These are phyloP conservation scores for Aleiodes testaceus DNA, from an alignment of 2,888 invertebrate genomes.

Conservation along the genomic window DNA sequence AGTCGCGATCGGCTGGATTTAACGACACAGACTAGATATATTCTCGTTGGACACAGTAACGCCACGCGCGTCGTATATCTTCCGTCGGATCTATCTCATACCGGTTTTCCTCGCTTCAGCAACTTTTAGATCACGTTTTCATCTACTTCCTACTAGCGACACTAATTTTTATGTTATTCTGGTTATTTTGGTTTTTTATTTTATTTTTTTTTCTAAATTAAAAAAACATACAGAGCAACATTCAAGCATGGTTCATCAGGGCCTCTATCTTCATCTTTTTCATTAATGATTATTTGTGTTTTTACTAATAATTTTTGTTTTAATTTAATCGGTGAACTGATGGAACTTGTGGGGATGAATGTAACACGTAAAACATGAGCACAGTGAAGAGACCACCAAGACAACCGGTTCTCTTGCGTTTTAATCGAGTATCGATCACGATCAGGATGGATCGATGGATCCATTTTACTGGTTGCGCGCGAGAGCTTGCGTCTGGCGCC, in stretches of 20 bases:
- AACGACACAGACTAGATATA: constrained; percentile 55
- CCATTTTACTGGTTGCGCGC: constrained; percentile 39
- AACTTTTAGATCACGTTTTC: background rate
- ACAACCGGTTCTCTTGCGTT: constrained; percentile 47
- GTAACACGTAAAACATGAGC: constrained; percentile 31
- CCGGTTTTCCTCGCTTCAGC: constrained; percentile 48
- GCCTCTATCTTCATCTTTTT: constrained; percentile 17
- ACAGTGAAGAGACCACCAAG: constrained; percentile 35
- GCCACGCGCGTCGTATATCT: constrained; percentile 53
- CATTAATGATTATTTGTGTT: constrained; percentile 36
- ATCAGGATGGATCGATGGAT: constrained; percentile 46
- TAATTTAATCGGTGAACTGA: constrained; percentile 47
- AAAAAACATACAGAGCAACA: too few species aligned
- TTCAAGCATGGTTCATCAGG: constrained; percentile 3
- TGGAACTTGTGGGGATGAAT: constrained; percentile 46
- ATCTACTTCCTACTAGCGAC: constrained; percentile 23
- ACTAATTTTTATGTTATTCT: constrained; percentile 39
- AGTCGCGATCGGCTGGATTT: constrained; percentile 61
- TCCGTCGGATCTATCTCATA: constrained; percentile 49
- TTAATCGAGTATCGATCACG: constrained; percentile 51
- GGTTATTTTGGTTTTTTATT: constrained; percentile 31
- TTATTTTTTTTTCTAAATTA: background rate
- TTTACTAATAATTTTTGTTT: constrained; percentile 48
- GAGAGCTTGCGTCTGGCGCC: constrained; percentile 39
- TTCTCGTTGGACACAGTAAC: constrained; percentile 1